Conservation (phyloP, 2,113 vertebrate species). For the Polyodon spathula region DNA sequence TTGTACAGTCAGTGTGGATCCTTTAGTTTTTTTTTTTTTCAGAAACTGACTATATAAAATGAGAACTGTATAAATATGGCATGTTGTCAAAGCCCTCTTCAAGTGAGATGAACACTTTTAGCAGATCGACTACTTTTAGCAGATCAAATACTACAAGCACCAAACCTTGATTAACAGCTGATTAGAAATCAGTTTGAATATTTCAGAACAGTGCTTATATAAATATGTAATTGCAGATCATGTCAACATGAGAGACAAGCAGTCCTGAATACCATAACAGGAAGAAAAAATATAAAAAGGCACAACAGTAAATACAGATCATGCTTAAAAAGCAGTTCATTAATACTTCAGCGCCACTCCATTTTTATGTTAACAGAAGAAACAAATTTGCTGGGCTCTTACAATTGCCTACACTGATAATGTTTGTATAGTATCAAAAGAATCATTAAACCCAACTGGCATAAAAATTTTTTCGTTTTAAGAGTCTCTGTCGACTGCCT, state of each 20-base stretch:
- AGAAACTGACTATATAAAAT: no score
- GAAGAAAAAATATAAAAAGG: not conserved
- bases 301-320: not conserved
- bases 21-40: no score
- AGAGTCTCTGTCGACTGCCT: not conserved
- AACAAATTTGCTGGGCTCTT: not conserved
- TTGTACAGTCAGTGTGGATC: no score
- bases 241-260: not conserved
- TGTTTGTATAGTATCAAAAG: not conserved
- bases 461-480: not conserved
- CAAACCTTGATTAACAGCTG: no score
- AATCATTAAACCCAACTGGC: slow-evolving; percentile 4
- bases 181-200: no score
- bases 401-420: not conserved
- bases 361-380: not conserved
- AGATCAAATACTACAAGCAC: no score
- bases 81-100: no score
- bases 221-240: no score
- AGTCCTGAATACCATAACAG: not conserved
- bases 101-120: no score
- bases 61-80: no score
- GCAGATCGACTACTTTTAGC: no score
- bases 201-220: no score
- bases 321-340: not conserved
- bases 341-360: not conserved